phyloP scores from a whole-genome alignment of 1,140 invertebrate species.

The Drosophila serrata region DNA sequence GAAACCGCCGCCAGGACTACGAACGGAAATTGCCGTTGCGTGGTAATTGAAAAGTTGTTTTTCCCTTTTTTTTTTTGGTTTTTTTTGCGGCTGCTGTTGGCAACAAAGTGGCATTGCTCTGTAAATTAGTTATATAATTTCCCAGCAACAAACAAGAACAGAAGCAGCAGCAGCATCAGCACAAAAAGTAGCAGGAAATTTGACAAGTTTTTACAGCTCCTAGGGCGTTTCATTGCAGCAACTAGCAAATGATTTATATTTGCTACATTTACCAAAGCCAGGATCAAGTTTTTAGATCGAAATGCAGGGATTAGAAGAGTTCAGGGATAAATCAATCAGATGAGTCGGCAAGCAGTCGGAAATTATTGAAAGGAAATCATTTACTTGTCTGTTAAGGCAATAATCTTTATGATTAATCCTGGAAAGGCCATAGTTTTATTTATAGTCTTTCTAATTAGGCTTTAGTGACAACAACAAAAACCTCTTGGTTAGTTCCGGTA shows the following conservation, averaged over 20 bases:
- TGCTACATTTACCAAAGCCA: slow-evolving; percentile 1
- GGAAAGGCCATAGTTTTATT: neutral
- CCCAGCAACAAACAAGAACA: slow-evolving; percentile 7
- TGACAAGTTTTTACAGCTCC: slow-evolving; percentile 51
- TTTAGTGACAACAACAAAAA: neutral
- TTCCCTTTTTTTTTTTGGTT: slow-evolving; percentile 16
- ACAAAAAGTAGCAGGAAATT: slow-evolving; percentile 57
- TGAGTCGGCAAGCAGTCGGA: neutral
- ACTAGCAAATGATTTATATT: slow-evolving; percentile 37
- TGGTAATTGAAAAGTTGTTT: slow-evolving; percentile 68
- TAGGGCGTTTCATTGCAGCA: neutral
- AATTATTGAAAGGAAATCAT: no score
- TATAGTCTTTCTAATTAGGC: neutral
- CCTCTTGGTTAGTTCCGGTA: neutral
- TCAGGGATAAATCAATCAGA: neutral
- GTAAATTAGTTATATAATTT: slow-evolving; percentile 73
- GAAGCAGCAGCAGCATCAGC: slow-evolving; percentile 23
- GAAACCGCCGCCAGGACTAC: slow-evolving; percentile 34
- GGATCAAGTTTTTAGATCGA: neutral
- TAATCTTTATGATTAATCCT: neutral
- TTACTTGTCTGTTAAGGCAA: neutral
- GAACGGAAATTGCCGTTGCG: slow-evolving; percentile 68
- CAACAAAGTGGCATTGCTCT: slow-evolving; percentile 59
- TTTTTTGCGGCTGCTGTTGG: slow-evolving; percentile 30
- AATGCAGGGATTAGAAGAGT: neutral